Evolutionary conservation across 2,113 vertebrate species (phyloP), one percentile per base, ranked within the genome.

Genomic region (Trematocara stigmaticum): DNA sequence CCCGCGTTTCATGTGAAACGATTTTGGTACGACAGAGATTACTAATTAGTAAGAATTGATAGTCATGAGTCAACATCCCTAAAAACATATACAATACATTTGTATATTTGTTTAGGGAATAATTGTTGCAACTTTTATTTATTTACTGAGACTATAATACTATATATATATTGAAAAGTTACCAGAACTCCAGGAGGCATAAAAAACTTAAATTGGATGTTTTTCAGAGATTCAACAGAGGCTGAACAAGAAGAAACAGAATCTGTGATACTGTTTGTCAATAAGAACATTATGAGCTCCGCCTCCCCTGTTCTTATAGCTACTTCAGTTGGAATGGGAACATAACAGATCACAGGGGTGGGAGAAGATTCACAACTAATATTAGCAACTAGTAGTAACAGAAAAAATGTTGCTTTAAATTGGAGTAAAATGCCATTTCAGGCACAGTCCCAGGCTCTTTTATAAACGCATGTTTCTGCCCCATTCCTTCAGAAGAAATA

Each of bases 1-100:
- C n/a, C 42, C 29, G 2, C 42, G 34, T 66, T 83, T 87, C 47
- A 86, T 15, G 90, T 80, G 74, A 84, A 87, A 92, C 15, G n/a
- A 82, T 82, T 90, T 29, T 1, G 31, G 83, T 88, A 78, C 79
- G 57, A 11, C 20, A 3, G 12, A 79, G 31, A 16, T 40, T n/a
- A 35, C 66, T 23, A 82, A 34, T n/a, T 66, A 42, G 35, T 49
- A 10, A 26, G 23, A 42, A 66, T 45, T 7, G 53, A 38, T 20
- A 85, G 69, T 55, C 31, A 69, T 34, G 69, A 82, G 34, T 66
- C 31, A 16, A n/a, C 31, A n/a, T 87, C 20, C 66, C 66, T 74
- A 3, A 47, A 47, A 16, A 47, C 42, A 47, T 0, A 47, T 83
- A 42, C 31, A 80, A 45, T 15, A 55, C 26, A 40, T 38, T 64